Conservation (phyloP, 1,140 invertebrate genomes). For the Procambarus virginalis region DNA sequence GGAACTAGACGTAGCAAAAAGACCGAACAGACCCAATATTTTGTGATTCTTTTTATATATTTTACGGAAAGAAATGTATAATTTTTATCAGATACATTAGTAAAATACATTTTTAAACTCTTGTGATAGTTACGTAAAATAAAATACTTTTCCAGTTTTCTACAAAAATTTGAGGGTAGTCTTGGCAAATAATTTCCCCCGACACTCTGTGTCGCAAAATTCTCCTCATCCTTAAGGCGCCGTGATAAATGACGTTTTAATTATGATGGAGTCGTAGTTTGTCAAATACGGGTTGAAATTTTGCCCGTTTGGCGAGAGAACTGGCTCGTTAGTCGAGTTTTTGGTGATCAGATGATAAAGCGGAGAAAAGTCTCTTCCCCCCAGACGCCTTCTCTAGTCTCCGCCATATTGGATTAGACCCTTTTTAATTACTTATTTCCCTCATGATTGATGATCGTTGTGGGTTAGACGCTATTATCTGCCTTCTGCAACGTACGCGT, state of each 20-base stretch:
- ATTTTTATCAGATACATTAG: too few relatives aligned
- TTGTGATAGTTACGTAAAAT: too few relatives aligned
- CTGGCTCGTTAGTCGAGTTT: conserved; percentile 54
- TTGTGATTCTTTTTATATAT: too few relatives aligned
- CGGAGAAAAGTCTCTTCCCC: conserved; percentile 18
- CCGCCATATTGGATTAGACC: conserved; percentile 65
- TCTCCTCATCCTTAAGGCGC: neutral
- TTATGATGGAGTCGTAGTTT: conserved; percentile 55
- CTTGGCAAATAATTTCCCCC: neutral
- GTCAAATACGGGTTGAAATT: conserved; percentile 23
- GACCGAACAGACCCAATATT: too few relatives aligned
- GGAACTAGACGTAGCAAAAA: too few relatives aligned
- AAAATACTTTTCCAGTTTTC: too few relatives aligned
- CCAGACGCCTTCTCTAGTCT: conserved; percentile 42
- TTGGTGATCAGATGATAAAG: conserved; percentile 48
- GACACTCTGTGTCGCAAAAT: neutral
- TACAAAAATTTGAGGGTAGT: neutral
- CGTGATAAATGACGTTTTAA: conserved; percentile 55
- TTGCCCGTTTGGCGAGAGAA: conserved; percentile 20
- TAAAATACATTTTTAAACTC: too few relatives aligned
- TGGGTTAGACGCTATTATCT: conserved; percentile 10
- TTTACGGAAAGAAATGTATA: too few relatives aligned
- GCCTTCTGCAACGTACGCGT: neutral
- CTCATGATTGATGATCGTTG: conserved; percentile 61
- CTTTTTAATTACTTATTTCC: conserved; percentile 68